Conservation (phyloP, 2,113 vertebrate species). For the Dolichotis patagonum region DNA sequence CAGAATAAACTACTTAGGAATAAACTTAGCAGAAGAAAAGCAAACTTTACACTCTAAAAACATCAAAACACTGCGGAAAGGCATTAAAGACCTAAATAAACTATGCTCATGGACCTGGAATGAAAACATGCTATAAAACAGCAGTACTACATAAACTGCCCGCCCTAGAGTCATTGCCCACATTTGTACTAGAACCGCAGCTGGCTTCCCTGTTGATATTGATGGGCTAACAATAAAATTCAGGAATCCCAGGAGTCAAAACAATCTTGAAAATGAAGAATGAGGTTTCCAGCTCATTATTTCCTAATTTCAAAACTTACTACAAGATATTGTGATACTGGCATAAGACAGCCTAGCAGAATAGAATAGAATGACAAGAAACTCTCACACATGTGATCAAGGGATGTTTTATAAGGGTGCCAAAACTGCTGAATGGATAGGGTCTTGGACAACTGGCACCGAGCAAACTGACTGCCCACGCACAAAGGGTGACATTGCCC, state of each 20-base stretch:
- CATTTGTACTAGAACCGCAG: too few relatives aligned
- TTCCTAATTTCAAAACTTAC: background rate
- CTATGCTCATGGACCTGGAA: background rate
- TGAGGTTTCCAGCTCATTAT: background rate
- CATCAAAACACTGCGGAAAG: background rate
- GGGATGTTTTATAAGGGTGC: background rate
- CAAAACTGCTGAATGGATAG: too few relatives aligned
- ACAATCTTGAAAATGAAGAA: background rate
- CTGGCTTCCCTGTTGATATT: background rate
- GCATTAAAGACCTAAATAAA: background rate
- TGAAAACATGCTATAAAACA: background rate
- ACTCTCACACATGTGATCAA: fast-evolving
- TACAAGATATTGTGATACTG: fast-evolving
- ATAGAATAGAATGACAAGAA: background rate
- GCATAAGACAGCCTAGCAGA: fast-evolving
- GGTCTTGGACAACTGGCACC: too few relatives aligned
- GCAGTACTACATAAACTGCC: too few relatives aligned
- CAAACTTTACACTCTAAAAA: background rate
- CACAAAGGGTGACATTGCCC: fast-evolving
- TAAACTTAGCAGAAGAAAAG: background rate
- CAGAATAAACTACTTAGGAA: background rate
- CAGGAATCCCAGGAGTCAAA: background rate
- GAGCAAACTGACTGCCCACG: background rate
- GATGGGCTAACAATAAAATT: background rate
- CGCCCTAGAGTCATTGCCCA: background rate